Base-by-base conservation (phyloP, 2,797 vertebrate genomes). In the Babyrousa celebensis region DNA sequence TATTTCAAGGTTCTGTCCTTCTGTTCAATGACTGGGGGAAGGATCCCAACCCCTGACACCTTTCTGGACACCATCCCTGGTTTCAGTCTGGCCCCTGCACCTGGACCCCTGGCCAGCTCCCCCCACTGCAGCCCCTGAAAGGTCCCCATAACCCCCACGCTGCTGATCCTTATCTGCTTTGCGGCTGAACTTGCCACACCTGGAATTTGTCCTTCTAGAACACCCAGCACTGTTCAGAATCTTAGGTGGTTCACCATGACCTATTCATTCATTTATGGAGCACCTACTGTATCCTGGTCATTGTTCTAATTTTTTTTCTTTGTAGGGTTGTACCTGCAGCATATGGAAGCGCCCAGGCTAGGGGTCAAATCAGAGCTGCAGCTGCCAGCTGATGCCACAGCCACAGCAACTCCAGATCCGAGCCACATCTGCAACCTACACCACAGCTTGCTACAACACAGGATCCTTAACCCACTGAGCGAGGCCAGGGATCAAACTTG, bases 101-200 rank as follows among this genome's bases (percentile, higher is more conserved):
- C 16, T 10, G 58, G 20, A 29, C 20, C 84, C 67, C 32, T 10
- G 12, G 12, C 20, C 20, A 58, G 8, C 15, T 29, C 23, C 56
- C 17, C 65, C 3, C 2, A 17, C 54, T 6, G 14, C 4, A 0
- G 16, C 40, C 60, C 77, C 3, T 17, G 27, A 27, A 29, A 60
- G n/a, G 48, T 20, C 25, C 75, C 15, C 0, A 0, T 14, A 25
- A 63, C 12, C 27, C 32, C 17, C 54, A 65, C 1, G 5, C 3
- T 14, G 23, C 58, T 20, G 52, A 9, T 36, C 60, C 17, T 27
- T 32, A 23, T 60, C 60, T 75, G 78, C 21, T 58, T 21, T 36
- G 92, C 54, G 77, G 29, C n/a, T 70, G 40, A n/a, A 18, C 23
- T 71, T n/a, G 40, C 40, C 54, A 14, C 17, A 25, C 40, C 65